Conservation (phyloP, 2,797 vertebrate species). For the Acipenser transmontanus region DNA sequence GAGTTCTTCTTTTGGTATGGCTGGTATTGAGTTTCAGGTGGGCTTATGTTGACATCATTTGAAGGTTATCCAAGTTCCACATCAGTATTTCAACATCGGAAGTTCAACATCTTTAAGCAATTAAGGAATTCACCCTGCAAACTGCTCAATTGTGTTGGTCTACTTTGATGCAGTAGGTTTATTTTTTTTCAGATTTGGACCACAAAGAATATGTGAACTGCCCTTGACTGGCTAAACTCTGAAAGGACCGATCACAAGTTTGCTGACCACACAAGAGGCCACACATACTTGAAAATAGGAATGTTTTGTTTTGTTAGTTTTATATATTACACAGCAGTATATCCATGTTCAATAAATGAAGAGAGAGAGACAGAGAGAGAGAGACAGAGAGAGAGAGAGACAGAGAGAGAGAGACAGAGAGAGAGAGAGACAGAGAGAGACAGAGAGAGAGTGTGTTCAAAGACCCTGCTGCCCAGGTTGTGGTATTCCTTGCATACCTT, state of each 20-base stretch:
- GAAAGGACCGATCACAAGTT: neutral
- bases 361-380: too few relatives aligned
- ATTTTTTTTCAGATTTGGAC: neutral
- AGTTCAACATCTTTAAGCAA: slow-evolving; percentile 8
- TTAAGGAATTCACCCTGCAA: neutral
- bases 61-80: slow-evolving; percentile 11
- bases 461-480: too few relatives aligned
- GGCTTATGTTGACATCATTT: slow-evolving; percentile 3
- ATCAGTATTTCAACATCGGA: slow-evolving; percentile 1
- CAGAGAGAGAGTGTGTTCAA: too few relatives aligned
- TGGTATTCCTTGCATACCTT: too few relatives aligned
- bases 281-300: too few relatives aligned
- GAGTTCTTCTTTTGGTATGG: slow-evolving; percentile 4
- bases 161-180: neutral
- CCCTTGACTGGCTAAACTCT: neutral
- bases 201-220: neutral
- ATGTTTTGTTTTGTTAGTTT: too few relatives aligned
- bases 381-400: too few relatives aligned
- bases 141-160: neutral
- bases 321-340: too few relatives aligned
- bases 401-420: too few relatives aligned
- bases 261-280: too few relatives aligned
- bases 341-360: too few relatives aligned
- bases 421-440: too few relatives aligned
- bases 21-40: slow-evolving; percentile 10